Base-by-base conservation (phyloP, 2,888 invertebrate species). In the Apomyelois bistriatella region DNA sequence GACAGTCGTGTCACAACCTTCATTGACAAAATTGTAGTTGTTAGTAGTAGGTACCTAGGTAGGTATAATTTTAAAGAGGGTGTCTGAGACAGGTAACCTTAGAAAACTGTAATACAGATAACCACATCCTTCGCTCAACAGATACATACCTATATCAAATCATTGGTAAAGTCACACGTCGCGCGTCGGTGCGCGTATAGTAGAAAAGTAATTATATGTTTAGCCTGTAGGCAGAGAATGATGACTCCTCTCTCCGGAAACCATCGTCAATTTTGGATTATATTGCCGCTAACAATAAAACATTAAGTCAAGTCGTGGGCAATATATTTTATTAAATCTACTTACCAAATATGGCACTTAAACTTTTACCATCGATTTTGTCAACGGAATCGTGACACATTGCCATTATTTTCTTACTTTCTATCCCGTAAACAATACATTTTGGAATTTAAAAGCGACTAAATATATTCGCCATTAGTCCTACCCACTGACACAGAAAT, bases 401-500 rank as follows among this genome's bases (percentile, higher is more conserved):
- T 40, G 32, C 49, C 40, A 50, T 50, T 52, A 36, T 22, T 50
- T 43, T 17, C 32, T 22, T 22, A 46, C 51, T 51, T 51, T 51
- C 51, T 51, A 43, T 51, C 8, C 38, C 7, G 48, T 15, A 49
- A 49, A 49, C 22, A 43, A 35, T 43, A 13, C 36, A 28, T 52
- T 52, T 52, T 43, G 13, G 17, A 37, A 43, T 52, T 42, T 52
- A 42, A 52, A 52, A 37, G 52, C 52, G 22, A 43, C 42, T 52
- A 43, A 52, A 52, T 52, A 52, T 52, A 52, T 52, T 51, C 51
- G 42, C 51, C 52, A 52, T 52, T 46, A 56, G 60, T 59, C 60
- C 62, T 70, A 62, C 66, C 69, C 52, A 71, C 65, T 65, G 66
- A 70, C 65, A 69, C 65, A 64, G 65, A 68, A 66, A 62, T 63